Evolutionary conservation across 1,140 invertebrate species (phyloP), one percentile per base, ranked within the genome.

Genomic region (Dermatophagoides farinae): DNA sequence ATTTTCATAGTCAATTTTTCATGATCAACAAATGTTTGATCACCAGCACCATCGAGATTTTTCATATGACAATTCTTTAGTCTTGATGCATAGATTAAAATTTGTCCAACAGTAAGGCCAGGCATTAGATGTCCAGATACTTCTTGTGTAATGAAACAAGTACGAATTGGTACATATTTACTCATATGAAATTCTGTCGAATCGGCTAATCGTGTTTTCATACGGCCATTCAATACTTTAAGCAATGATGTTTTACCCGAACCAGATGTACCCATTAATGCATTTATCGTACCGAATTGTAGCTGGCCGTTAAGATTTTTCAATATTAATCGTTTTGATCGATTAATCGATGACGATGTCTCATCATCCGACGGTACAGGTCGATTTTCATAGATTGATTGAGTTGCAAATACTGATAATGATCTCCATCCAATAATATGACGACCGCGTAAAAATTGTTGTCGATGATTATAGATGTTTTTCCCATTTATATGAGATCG

Each of bases 71-170:
- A 16, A 60, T 23, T 61, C 75, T 92, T 93, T 1, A 93, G 77
- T 72, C 91, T 88, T 1, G 88, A 88, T 6, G 88, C 86, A 16
- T 88, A 83, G 69, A 79, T 82, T 85, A 93, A 88, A 8, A 87
- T 81, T 71, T 95, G 88, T 59, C 77, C 77, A 8, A 92, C 87
- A 0, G 85, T 87, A 9, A 96, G 75, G 71, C 91, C 85, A 0
- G 84, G 85, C 20, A 88, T 76, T 0, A 95, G 75, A 64, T 87
- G 84, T 72, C 93, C 89, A 68, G 93, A 88, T 71, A 95, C 61
- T 14, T 53, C 41, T 37, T 62, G 61, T 8, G 61, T 46, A 14
- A 62, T 60, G 25, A 60, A 62, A 2, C 38, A 50, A n/a, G 55
- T 58, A 18, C 12, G 14, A 46, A 58, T 58, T 2, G 16, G 57